A percentile compares a stretch with the other conserved stretches of the same genome.
These are phyloP conservation scores for Aphelocoma californica DNA, from an alignment of 2,797 vertebrate species.

Conservation along the genomic window DNA sequence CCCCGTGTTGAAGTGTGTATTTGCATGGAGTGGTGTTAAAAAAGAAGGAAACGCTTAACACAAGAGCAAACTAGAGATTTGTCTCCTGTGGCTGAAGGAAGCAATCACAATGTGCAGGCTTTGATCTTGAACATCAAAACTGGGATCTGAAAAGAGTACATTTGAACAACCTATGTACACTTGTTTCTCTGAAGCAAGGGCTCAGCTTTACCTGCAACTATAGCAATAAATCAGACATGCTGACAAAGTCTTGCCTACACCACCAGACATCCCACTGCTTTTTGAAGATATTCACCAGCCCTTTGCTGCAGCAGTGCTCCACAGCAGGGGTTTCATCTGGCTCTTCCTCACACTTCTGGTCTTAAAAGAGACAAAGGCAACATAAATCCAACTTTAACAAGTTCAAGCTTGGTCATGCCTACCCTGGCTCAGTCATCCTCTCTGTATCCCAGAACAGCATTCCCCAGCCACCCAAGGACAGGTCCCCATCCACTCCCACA, in stretches of 20 bases:
- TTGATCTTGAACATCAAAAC: slow-evolving; percentile 14
- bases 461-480: neutral
- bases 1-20: fast-evolving
- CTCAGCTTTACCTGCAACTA: slow-evolving; percentile 4
- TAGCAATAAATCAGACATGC: neutral
- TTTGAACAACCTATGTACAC: neutral
- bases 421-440: too few species aligned
- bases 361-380: neutral
- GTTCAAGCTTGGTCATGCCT: neutral
- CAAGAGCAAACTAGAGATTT: neutral
- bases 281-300: slow-evolving; percentile 17
- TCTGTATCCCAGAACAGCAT: neutral
- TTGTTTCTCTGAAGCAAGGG: neutral
- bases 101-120: neutral
- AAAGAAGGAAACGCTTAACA: neutral
- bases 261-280: neutral
- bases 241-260: slow-evolving; percentile 5
- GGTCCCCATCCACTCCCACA: neutral
- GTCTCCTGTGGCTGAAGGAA: neutral
- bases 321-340: neutral
- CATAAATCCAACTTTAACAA: neutral
- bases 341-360: neutral
- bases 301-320: neutral
- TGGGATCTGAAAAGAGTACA: neutral
- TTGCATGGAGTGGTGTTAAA: neutral